Base-by-base conservation (phyloP, 2,797 vertebrate species). In the Falco rusticolus region DNA sequence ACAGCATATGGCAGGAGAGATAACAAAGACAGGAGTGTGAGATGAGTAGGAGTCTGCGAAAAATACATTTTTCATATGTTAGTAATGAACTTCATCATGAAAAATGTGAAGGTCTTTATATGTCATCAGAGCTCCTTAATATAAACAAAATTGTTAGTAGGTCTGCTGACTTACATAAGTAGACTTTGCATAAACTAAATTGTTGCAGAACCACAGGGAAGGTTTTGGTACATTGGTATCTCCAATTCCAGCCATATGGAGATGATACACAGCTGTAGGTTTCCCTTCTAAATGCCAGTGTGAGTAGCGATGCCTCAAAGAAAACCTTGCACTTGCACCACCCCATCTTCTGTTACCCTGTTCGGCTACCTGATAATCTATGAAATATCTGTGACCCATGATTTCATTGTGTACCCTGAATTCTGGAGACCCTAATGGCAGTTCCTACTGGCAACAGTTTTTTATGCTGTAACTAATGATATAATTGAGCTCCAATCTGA, bases 41-140 rank as follows among this genome's bases (percentile, higher is more conserved):
- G 63, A 45, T 95, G 82, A 87, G 93, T 94, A 92, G 94, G 89
- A 84, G 94, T 91, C 61, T 83, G 78, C 95, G 94, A 94, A 87
- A 97, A 95, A 90, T 74, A 61, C 2, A 6, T 71, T 91, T 96
- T 83, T 94, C 56, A 26, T 89, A 71, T 2, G 26, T 93, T 90
- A 65, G 41, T 71, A 70, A 90, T 86, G 69, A 94, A 85, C 21
- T 90, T 80, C 43, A 18, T 83, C 1, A 24, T 83, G 64, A 96
- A 91, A 95, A 91, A 90, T 83, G 16, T 68, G 66, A 84, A 86
- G 69, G 28, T 66, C 80, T 91, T 93, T 77, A 4, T 70, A 45
- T 87, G 76, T 93, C 75, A 71, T 69, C 74, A 70, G 53, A 89
- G 63, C 33, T 80, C 64, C 88, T 77, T 70, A 90, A 87, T 70